phyloP scores from a whole-genome alignment of 2,797 vertebrate species.

The Leptatherina wallacei region DNA sequence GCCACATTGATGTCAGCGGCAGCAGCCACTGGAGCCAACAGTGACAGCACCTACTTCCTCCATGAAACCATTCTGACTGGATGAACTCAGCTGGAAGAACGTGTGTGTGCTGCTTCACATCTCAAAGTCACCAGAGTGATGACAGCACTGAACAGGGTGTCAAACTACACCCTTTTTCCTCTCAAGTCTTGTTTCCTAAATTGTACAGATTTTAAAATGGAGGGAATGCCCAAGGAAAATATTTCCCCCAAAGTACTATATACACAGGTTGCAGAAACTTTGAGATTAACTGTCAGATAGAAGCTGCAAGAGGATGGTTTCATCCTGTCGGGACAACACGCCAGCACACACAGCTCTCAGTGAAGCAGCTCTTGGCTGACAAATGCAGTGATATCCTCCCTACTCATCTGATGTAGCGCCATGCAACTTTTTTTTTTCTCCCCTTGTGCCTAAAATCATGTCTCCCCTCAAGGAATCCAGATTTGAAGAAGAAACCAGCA shows the following conservation, averaged over 20 bases:
- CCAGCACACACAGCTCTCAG: not conserved
- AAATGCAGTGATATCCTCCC: not conserved
- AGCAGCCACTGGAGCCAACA: conserved; percentile 29
- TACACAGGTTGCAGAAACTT: not conserved
- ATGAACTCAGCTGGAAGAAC: conserved; percentile 25
- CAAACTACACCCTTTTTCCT: conserved; percentile 19
- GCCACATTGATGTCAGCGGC: conserved; percentile 11
- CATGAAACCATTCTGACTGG: conserved; percentile 25
- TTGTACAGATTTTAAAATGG: not conserved
- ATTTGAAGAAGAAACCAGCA: conserved; percentile 1
- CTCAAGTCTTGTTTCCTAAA: not conserved
- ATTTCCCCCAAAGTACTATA: not conserved
- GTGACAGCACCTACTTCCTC: conserved; percentile 39
- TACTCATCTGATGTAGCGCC: not conserved
- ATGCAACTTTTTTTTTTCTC: not conserved
- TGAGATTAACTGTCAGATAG: not conserved
- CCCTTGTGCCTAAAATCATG: not conserved
- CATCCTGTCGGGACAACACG: not conserved
- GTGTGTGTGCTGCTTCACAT: conserved; percentile 6
- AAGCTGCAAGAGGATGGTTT: not conserved
- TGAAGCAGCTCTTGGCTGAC: not conserved
- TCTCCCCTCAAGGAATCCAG: conserved; percentile 1
- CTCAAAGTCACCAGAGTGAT: conserved; percentile 24
- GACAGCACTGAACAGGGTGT: conserved; percentile 3
- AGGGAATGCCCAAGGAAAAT: not conserved